These are phyloP conservation scores for Gymnorhina tibicen DNA, from an alignment of 2,113 vertebrate species.

Conservation along the genomic window DNA sequence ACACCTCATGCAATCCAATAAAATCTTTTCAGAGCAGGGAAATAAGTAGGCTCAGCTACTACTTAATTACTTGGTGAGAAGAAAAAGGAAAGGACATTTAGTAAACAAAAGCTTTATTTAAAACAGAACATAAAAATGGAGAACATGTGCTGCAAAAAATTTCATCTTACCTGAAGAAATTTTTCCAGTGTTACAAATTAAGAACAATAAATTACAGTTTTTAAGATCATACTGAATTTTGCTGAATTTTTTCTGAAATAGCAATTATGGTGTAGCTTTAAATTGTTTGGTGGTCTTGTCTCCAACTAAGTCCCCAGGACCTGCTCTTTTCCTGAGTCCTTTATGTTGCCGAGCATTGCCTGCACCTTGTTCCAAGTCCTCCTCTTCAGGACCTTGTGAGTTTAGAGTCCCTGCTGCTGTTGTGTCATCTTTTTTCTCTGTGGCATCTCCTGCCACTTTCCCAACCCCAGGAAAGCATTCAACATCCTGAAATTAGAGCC, in stretches of 20 bases:
- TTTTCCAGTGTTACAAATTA: neutral
- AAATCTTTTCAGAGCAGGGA: neutral
- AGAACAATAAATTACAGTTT: neutral
- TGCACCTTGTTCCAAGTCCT: neutral
- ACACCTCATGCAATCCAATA: neutral
- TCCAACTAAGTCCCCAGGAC: neutral
- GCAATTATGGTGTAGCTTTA: neutral
- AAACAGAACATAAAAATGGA: neutral
- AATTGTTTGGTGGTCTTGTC: neutral
- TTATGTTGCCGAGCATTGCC: neutral
- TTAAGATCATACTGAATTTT: neutral
- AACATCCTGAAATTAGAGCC: conserved; percentile 51
- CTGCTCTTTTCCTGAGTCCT: neutral
- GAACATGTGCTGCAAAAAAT: neutral
- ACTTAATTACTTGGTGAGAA: neutral
- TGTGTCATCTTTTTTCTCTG: neutral
- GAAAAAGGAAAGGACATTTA: neutral
- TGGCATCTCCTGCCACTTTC: neutral
- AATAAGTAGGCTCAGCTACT: neutral
- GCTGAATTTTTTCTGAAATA: neutral
- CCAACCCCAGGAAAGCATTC: neutral
- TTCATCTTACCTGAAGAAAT: neutral
- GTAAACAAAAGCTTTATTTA: conserved; percentile 9
- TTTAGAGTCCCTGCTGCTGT: neutral
- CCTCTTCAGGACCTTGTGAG: neutral